Evolutionary conservation across 92 coral and sea anemone species (phyloP).

Genomic region (Porites evermanni): DNA sequence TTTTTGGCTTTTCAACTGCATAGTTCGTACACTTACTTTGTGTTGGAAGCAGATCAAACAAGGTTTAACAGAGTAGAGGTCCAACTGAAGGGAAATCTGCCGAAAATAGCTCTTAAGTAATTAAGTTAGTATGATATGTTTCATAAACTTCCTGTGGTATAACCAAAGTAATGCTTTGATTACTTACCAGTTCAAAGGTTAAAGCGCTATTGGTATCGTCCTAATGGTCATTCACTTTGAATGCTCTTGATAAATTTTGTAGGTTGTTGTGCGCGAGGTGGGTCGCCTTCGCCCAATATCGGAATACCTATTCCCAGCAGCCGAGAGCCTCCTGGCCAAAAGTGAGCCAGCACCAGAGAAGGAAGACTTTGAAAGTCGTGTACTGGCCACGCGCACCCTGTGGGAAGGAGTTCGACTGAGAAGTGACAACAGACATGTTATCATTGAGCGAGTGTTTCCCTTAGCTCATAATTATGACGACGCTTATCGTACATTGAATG

Average conservation of each 20-base stretch:
- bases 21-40: no score
- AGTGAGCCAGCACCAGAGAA: conserved; percentile 74
- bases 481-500: conserved; percentile 73
- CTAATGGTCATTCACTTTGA: not conserved
- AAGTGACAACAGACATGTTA: conserved; percentile 73
- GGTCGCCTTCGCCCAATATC: conserved; percentile 82
- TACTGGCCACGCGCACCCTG: conserved; percentile 74
- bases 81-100: no score
- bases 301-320: conserved; percentile 87
- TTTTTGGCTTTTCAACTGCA: no score
- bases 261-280: conserved; percentile 87
- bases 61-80: no score
- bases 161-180: no score
- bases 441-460: conserved; percentile 87
- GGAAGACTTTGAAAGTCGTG: conserved; percentile 73
- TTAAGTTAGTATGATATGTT: no score
- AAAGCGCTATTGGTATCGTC: not conserved
- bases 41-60: no score
- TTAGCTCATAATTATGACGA: conserved; percentile 89
- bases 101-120: no score
- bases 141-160: no score
- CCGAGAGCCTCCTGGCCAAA: conserved; percentile 74
- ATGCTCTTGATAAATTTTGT: not conserved
- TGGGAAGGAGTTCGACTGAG: conserved; percentile 79
- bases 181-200: no score